Conservation (phyloP, 2,113 vertebrate genomes). For the Rhabdomys dilectus region DNA sequence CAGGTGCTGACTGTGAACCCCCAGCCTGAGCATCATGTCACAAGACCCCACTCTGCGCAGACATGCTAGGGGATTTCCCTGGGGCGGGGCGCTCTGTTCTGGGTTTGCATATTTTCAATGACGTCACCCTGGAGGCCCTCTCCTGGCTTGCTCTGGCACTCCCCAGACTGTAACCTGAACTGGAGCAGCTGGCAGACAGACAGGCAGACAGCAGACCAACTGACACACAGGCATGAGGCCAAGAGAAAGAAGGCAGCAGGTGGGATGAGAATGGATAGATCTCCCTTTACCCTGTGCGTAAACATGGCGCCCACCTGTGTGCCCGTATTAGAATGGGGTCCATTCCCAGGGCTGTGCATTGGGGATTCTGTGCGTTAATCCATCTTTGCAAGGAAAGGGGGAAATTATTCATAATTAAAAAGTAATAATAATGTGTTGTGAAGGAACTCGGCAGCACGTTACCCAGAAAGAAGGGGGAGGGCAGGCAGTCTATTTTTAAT, state of each 20-base stretch:
- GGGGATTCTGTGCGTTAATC: conserved; percentile 81
- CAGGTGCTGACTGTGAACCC: neutral
- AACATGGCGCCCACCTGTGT: conserved; percentile 82
- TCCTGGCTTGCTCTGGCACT: too few species aligned
- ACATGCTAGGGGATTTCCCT: neutral
- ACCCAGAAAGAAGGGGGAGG: conserved; percentile 80
- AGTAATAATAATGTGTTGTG: conserved; percentile 87
- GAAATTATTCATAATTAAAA: conserved; percentile 90
- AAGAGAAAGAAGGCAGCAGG: fast-evolving
- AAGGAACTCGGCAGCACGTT: conserved; percentile 86
- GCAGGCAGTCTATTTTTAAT: conserved; percentile 90
- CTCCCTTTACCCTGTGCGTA: conserved; percentile 84
- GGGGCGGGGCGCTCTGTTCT: fast-evolving
- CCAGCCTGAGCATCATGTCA: fast-evolving
- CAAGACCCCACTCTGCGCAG: neutral
- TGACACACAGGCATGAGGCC: neutral
- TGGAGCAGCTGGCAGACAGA: neutral
- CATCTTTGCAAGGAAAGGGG: conserved; percentile 84
- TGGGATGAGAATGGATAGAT: conserved; percentile 59
- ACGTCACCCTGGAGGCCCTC: too few species aligned
- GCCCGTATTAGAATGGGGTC: conserved; percentile 82
- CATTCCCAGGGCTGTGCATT: conserved; percentile 80
- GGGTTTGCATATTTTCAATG: fast-evolving
- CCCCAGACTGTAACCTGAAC: neutral
- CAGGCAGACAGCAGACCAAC: neutral